These are phyloP conservation scores for Potamarius usumacintae DNA, from an alignment of 2,113 vertebrate species.

Conservation along the genomic window DNA sequence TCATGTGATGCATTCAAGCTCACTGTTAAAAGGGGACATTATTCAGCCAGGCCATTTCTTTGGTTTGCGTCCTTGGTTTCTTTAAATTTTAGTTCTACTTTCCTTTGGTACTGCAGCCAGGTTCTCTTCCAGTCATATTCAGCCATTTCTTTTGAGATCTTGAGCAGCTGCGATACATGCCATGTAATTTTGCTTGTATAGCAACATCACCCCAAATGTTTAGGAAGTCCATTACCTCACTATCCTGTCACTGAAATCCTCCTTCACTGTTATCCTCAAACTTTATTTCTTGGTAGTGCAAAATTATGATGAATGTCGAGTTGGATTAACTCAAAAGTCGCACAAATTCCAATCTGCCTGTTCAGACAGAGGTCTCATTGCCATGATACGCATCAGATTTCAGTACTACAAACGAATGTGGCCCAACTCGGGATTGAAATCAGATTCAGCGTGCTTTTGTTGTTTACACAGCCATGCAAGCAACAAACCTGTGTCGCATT, in stretches of 20 bases:
- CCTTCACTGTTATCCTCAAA: neutral
- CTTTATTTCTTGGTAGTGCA: neutral
- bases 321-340: neutral
- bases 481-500: neutral
- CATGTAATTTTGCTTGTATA: neutral
- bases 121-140: neutral
- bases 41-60: neutral
- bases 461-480: neutral
- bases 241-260: neutral
- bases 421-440: neutral
- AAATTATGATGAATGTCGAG: neutral
- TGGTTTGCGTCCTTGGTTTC: neutral
- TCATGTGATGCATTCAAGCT: neutral
- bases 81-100: too few species aligned
- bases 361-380: neutral
- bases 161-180: neutral
- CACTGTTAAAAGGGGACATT: neutral
- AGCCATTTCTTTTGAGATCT: neutral
- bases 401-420: neutral
- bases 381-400: neutral
- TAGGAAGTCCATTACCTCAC: neutral
- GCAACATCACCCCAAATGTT: neutral
- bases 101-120: neutral
- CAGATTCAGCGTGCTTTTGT: neutral
- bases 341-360: neutral